Base-by-base conservation (phyloP, 2,113 vertebrate species). In the Telmatochromis brichardi region DNA sequence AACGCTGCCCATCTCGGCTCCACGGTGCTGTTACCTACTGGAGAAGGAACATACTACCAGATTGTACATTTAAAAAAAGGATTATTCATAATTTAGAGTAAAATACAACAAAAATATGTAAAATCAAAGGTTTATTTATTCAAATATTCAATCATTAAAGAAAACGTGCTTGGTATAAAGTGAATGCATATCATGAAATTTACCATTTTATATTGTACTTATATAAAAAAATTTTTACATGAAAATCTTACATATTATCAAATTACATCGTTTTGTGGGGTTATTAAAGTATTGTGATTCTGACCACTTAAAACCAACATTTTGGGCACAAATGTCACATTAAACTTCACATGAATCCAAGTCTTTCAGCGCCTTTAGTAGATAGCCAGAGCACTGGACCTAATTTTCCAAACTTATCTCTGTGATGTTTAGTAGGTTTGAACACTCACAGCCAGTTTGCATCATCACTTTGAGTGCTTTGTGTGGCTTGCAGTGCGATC, bases 391-490 rank as follows among this genome's bases (percentile, higher is more conserved):
- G 13, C 13, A 10, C 58, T 19, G 45, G 13, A 17, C 9, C 63
- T 47, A 13, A 26, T 51, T 68, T 53, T 23, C 28, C 19, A 51
- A 53, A 47, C 47, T 53, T 13, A 37, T 37, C 3, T 19, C 23
- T 60, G 17, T 57, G 63, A 31, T 11, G 45, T 47, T 19, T 8
- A 42, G 17, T 3, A 7, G 45, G 4, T 47, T 21, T 10, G 78
- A 82, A 54, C 55, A 47, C 73, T 35, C 53, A 23, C 15, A 19
- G 28, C 5, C 9, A 11, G 51, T 73, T 89, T 82, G 60, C 85
- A 35, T 91, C 87, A 79, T 50, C 79, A 17, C 7, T 84, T 76
- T 21, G 17, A 31, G 23, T 15, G 37, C 23, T 45, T 73, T 45
- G 51, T 45, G 14, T 13, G 31, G 2, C n/a, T 58, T 23, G 21